A percentile compares a stretch with the other conserved stretches of the same genome.
Conservation (phyloP, 2,113 vertebrate species). For the Haliaeetus leucogaster region DNA sequence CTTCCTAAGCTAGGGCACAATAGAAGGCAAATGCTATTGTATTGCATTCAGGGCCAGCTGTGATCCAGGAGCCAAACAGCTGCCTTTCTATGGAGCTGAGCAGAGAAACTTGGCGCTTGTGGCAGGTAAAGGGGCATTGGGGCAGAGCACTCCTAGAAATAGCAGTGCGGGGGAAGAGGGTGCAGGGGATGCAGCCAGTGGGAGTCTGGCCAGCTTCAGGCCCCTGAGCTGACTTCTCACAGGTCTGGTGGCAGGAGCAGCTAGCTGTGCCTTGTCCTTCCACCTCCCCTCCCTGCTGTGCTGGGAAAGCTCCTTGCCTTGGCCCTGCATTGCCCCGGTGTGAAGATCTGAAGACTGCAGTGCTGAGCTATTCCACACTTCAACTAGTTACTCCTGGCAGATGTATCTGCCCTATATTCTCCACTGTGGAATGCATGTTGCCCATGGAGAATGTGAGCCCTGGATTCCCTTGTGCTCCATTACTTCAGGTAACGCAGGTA, state of each 20-base stretch:
- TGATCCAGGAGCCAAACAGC: neutral
- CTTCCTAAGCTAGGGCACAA: neutral
- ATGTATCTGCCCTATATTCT: neutral
- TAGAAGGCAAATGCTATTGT: neutral
- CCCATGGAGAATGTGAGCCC: neutral
- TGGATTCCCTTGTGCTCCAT: neutral
- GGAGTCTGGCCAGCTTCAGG: neutral
- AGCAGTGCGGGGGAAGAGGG: neutral
- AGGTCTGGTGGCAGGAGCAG: neutral
- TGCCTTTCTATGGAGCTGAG: neutral
- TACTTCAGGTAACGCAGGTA: neutral
- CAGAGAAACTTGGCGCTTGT: neutral
- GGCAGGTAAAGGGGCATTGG: accelerated
- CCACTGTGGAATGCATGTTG: neutral
- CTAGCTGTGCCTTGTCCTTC: neutral
- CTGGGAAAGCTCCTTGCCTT: neutral
- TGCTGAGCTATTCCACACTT: neutral
- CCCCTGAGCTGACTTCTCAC: neutral
- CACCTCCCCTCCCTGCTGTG: neutral
- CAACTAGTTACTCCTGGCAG: neutral
- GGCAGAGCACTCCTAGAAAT: neutral
- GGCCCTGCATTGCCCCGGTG: neutral
- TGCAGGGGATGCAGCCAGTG: neutral
- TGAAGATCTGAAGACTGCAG: neutral
- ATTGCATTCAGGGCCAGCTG: neutral